Conservation (phyloP, 1,140 invertebrate genomes). For the Gryllus bimaculatus region DNA sequence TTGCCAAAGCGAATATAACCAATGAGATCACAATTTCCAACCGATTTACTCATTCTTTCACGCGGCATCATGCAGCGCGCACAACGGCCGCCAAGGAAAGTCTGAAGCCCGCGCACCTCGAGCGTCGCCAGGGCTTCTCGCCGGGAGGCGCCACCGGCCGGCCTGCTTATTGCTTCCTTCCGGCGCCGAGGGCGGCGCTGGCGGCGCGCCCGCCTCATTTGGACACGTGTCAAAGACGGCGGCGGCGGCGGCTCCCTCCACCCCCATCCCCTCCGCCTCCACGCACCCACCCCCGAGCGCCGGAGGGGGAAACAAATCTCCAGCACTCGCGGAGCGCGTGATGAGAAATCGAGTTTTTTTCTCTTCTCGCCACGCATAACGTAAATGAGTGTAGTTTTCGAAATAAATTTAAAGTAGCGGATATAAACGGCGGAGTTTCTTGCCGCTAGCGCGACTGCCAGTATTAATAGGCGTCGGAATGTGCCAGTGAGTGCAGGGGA, state of each 20-base stretch:
- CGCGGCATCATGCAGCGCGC: no score
- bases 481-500: neutral
- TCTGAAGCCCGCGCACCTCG: no score
- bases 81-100: no score
- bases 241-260: neutral
- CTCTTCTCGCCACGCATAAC: neutral
- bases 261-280: neutral
- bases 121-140: neutral
- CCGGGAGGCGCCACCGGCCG: neutral
- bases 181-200: neutral
- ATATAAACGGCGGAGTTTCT: neutral
- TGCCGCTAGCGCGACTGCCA: neutral
- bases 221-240: neutral
- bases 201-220: neutral
- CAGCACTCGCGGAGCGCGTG: neutral
- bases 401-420: neutral
- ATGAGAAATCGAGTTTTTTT: neutral
- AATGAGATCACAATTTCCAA: no score
- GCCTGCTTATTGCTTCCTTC: neutral
- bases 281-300: neutral
- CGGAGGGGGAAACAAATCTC: neutral
- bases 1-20: no score
- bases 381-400: slow-evolving; percentile 4
- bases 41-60: no score
- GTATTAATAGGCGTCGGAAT: neutral